Evolutionary conservation across 1,140 invertebrate species (phyloP), one percentile per base, ranked within the genome.

Genomic region (Lordiphosa clarofinis): DNA sequence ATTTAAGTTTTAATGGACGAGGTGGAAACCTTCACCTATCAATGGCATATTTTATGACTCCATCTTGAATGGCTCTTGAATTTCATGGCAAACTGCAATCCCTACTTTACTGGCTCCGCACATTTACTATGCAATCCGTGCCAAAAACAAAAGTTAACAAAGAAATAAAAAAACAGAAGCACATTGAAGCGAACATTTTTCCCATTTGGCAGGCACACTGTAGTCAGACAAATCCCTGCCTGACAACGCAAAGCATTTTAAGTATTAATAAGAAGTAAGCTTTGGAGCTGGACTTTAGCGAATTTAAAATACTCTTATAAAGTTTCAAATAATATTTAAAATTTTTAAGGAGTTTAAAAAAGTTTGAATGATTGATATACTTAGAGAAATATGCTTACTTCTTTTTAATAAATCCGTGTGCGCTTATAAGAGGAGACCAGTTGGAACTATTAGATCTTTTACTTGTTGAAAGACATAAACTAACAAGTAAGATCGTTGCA

Each of bases 191-290:
- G 54, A 52, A 62, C 60, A 70, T 15, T 76, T 79, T 79, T 79
- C 64, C 70, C 74, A 79, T 73, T 79, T 69, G 70, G 57, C 74
- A 65, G 56, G 15, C 15, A 46, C 75, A 49, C 35, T 71, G 11
- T 24, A 31, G 42, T 44, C 42, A 44, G 42, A 10, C 11, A 66
- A 15, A 15, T 15, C 15, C 53, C 61, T 40, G 61, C 57, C 75
- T 81, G 75, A 74, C 75, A 81, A 81, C 75, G 15, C 75, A 67
- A 70, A 54, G 65, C 65, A 70, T 66, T 79, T 79, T 73, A 79
- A 74, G 75, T 81, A 81, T 81, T 81, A 74, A 81, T 78, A 73
- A 73, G 69, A 57, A 49, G 13, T 44, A 74, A 65, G 56, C 48
- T 44, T 12, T n/a, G 21, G 8, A 31, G 1, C 15, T 15, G 15